Evolutionary conservation across 92 coral and sea anemone species (phyloP).

Genomic region (Porites lobata): DNA sequence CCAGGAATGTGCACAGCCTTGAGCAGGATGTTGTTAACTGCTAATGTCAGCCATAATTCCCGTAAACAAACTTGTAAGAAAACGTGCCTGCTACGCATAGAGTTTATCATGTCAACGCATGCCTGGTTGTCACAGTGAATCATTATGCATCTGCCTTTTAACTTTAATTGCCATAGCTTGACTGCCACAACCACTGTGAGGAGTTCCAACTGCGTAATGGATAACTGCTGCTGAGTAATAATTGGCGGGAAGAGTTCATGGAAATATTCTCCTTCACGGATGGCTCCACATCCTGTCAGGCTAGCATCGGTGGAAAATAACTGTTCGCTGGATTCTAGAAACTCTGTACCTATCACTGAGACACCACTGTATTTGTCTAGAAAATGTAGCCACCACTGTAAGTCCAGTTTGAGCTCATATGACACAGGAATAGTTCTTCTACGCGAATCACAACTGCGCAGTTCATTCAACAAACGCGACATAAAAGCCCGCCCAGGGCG

Average conservation of each 20-base stretch:
- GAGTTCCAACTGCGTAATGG: constrained; percentile 4
- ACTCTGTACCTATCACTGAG: background rate
- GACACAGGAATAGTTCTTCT: background rate
- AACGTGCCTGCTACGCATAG: background rate
- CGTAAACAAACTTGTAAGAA: constrained; percentile 22
- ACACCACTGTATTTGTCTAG: constrained; percentile 16
- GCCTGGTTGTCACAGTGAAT: constrained; percentile 14
- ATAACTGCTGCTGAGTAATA: background rate
- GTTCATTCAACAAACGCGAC: background rate
- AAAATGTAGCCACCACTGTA: constrained; percentile 7
- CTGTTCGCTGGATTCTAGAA: background rate
- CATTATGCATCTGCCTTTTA: background rate
- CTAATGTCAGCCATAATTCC: constrained; percentile 2
- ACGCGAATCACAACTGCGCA: background rate
- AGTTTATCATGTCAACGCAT: constrained; percentile 5
- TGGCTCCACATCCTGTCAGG: constrained; percentile 20
- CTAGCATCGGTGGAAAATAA: constrained; percentile 34
- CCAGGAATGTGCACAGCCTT: background rate
- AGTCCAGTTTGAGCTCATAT: background rate
- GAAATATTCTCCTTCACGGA: constrained; percentile 16
- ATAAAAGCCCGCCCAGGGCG: no score
- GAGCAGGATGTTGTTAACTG: background rate
- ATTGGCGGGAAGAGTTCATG: background rate
- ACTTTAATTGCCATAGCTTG: constrained; percentile 7
- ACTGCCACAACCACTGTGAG: constrained; percentile 14